Conservation (phyloP, 2,113 vertebrate genomes). For the Phyllostomus discolor region DNA sequence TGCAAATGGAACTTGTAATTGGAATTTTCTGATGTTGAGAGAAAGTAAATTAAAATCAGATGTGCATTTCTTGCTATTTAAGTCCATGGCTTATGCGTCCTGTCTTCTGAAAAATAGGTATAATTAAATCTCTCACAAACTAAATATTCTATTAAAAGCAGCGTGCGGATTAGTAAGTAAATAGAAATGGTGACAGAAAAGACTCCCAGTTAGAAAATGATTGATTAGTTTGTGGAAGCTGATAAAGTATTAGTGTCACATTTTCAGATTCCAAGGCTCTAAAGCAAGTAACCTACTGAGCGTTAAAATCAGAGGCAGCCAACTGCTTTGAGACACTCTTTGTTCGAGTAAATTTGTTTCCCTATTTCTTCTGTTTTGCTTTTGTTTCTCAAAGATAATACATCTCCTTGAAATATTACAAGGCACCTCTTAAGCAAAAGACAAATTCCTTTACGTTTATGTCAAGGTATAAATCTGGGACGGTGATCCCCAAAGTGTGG, state of each 20-base stretch:
- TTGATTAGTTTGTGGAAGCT: slow-evolving; percentile 72
- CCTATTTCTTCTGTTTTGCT: background rate
- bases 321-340: background rate
- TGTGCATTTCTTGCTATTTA: slow-evolving; percentile 73
- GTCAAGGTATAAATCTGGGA: background rate
- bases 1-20: slow-evolving; percentile 62
- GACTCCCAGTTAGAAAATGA: slow-evolving; percentile 72
- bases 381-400: background rate
- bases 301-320: background rate
- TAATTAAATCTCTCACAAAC: slow-evolving; percentile 81
- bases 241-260: slow-evolving; percentile 71
- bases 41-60: slow-evolving; percentile 79
- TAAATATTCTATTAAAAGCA: slow-evolving; percentile 75
- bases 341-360: background rate
- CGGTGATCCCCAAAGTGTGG: background rate
- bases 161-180: slow-evolving; percentile 71
- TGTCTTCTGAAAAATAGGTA: slow-evolving; percentile 78
- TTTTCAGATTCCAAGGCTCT: slow-evolving; percentile 60
- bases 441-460: background rate
- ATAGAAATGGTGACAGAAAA: slow-evolving; percentile 66
- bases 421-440: background rate
- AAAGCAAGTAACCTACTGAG: background rate
- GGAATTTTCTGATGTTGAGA: slow-evolving; percentile 68
- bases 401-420: background rate
- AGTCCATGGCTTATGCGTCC: slow-evolving; percentile 70